Evolutionary conservation across 2,113 vertebrate species (phyloP).

Genomic region (Leucoraja erinaceus): DNA sequence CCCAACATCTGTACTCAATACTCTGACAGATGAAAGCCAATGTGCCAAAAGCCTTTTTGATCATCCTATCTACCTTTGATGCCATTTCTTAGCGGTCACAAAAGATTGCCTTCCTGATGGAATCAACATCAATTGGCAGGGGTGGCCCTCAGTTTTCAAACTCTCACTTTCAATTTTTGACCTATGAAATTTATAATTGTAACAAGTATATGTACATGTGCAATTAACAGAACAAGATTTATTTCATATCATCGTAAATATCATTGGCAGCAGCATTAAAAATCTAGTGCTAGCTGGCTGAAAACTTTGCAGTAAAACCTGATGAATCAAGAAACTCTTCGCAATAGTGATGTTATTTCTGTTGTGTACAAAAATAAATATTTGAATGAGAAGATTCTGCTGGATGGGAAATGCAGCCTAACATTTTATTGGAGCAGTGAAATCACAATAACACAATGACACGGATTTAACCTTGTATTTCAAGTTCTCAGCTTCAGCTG

Average conservation of each 20-base stretch:
- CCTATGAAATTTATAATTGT: background rate
- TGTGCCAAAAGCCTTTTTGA: no score
- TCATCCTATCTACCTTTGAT: no score
- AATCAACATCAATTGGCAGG: no score
- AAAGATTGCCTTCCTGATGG: no score
- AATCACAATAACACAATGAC: background rate
- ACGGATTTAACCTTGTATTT: background rate
- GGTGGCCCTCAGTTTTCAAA: no score
- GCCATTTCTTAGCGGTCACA: no score
- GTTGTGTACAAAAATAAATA: background rate
- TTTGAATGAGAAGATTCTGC: background rate
- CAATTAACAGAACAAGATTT: background rate
- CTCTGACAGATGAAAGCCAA: no score
- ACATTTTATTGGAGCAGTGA: background rate
- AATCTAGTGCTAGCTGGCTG: background rate
- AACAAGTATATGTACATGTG: background rate
- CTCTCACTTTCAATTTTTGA: background rate
- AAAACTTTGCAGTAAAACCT: background rate
- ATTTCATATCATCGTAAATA: background rate
- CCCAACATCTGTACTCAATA: no score
- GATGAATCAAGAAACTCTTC: background rate
- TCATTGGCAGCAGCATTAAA: background rate
- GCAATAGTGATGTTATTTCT: background rate
- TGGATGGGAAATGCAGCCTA: background rate
- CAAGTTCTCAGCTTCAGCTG: background rate